Evolutionary conservation across 2,797 vertebrate genomes (phyloP).

Genomic region (Neosilurus hyrtlii): DNA sequence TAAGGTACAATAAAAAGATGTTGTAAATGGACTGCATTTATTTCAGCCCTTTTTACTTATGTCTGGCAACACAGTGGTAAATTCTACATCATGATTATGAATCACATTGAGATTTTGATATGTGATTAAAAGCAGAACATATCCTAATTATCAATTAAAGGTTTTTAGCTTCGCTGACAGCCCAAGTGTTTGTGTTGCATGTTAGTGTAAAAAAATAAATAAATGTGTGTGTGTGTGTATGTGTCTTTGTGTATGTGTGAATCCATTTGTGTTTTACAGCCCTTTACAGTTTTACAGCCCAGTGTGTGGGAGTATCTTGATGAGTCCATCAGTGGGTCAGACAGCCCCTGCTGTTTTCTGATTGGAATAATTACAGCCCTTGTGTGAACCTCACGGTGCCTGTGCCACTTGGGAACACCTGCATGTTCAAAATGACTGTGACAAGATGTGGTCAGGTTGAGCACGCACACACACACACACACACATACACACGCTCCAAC

Average conservation of each 20-base stretch:
- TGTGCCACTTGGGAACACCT: slow-evolving; percentile 51
- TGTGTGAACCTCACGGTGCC: slow-evolving; percentile 49
- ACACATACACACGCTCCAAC: slow-evolving; percentile 20
- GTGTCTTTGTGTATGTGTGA: slow-evolving; percentile 22
- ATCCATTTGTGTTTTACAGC: slow-evolving; percentile 32
- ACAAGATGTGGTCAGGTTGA: slow-evolving; percentile 39
- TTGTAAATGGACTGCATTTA: background rate
- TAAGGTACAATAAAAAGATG: background rate
- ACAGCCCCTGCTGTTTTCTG: slow-evolving; percentile 55
- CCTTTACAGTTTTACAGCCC: slow-evolving; percentile 38
- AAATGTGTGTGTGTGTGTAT: background rate
- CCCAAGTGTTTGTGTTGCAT: background rate
- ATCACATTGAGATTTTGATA: background rate
- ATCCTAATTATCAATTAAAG: background rate
- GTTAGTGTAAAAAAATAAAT: no score
- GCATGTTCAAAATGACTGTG: slow-evolving; percentile 41
- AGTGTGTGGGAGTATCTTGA: slow-evolving; percentile 54
- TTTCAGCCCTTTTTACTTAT: background rate
- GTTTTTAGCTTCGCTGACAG: no score
- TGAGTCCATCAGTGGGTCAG: slow-evolving; percentile 55
- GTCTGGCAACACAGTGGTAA: background rate
- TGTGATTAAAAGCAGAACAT: background rate
- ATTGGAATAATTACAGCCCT: slow-evolving; percentile 58
- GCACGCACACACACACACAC: background rate
- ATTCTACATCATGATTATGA: background rate